Base-by-base conservation (phyloP, 2,797 vertebrate genomes). In the Darevskia nairensis region DNA sequence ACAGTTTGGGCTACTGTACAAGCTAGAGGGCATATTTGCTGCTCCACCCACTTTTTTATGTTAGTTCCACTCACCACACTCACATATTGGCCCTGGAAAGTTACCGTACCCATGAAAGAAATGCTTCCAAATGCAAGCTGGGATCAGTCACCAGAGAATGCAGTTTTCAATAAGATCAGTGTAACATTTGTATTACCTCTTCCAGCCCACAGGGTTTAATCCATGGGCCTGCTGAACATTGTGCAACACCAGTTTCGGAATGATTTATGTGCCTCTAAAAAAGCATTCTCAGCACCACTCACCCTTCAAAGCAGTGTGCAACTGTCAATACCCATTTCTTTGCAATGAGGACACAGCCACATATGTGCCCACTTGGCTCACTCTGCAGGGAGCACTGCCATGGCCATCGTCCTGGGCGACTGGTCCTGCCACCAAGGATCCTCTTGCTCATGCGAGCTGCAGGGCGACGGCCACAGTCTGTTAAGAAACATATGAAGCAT, bases 361-460 rank as follows among this genome's bases (percentile, higher is more conserved):
- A 99, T 15, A 99, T 97, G 94, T 99, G 98, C 1, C 98, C 98
- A 0, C 98, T 98, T 61, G 97, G 97, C 0, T 98, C 98, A 3
- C 97, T 99, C 97, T 99, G 99, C 92, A 99, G 96, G 4, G 99
- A 99, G 92, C 99, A 99, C 90, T 99, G 99, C 99, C 99, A 99
- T 0, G 98, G 99, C 99, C 99, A 99, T 3, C 98, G 97, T 25
- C 99, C 99, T 0, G 96, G 97, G 0, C 98, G 97, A 8, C 98
- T 98, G 1, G 98, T 98, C 8, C 98, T 96, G 0, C 99, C 99
- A 0, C 99, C 99, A 0, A 99, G 97, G 90, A 99, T 98, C 94
- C 99, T 97, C 95, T 98, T 99, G 93, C 89, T 97, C 97, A 98
- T 96, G 50, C 97, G 96, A 9, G 96, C 97, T 0, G 97, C 97